Evolutionary conservation across 64 coral and sea anemone genomes (phyloP).

Genomic region (Cladopsammia gracilis): DNA sequence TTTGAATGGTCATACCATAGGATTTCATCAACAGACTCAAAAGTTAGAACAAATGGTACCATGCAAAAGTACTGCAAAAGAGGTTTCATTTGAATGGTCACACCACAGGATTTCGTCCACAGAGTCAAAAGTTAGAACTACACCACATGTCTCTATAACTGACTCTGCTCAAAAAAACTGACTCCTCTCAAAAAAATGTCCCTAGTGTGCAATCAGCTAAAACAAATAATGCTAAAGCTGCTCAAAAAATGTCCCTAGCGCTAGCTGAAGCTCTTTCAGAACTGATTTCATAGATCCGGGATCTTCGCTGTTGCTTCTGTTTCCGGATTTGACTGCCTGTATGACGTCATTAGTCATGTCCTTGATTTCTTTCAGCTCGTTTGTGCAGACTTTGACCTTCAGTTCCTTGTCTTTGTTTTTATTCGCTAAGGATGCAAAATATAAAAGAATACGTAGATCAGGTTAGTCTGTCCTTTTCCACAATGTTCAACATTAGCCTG

Average conservation of each 20-base stretch:
- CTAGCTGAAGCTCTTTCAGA: constrained; percentile 49
- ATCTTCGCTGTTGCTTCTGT: constrained; percentile 31
- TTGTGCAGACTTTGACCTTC: constrained; percentile 33
- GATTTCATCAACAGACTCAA: too few species aligned
- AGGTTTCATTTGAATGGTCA: too few species aligned
- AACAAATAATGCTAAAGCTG: background rate
- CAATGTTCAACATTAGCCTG: too few species aligned
- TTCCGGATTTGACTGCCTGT: constrained; percentile 8
- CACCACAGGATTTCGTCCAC: too few species aligned
- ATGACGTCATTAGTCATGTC: constrained; percentile 41
- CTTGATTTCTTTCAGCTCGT: constrained; percentile 54
- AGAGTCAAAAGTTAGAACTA: too few species aligned
- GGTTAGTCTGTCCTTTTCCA: background rate
- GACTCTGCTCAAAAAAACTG: too few species aligned
- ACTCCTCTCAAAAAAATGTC: too few species aligned
- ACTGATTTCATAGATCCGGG: constrained; percentile 27
- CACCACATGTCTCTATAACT: too few species aligned
- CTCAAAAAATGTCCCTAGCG: constrained; percentile 25
- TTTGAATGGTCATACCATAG: too few species aligned
- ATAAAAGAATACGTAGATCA: background rate
- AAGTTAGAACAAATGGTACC: too few species aligned
- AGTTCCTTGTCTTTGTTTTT: constrained; percentile 58
- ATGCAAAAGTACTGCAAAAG: too few species aligned
- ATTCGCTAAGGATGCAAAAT: background rate
- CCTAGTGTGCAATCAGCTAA: too few species aligned